A percentile compares a stretch with the other conserved stretches of the same genome.
Conservation (phyloP, 2,888 invertebrate species). For the Drosophila siamana region DNA sequence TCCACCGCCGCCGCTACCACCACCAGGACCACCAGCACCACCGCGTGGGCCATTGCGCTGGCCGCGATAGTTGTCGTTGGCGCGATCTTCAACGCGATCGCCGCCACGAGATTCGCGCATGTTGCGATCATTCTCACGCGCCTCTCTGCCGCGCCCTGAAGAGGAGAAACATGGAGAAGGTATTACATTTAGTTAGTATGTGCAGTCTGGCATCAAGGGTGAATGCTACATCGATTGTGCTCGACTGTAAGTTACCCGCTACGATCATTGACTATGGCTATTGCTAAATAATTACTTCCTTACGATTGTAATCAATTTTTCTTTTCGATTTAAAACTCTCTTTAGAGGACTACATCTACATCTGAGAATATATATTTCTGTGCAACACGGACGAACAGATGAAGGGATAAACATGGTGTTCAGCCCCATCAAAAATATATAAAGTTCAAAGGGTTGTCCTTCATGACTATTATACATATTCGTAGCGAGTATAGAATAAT, state of each 20-base stretch:
- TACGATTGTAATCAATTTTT: too few species aligned
- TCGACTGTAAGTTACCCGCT: too few species aligned
- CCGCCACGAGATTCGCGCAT: constrained; percentile 83
- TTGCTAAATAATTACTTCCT: too few species aligned
- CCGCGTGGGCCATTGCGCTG: constrained; percentile 67
- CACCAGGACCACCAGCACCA: constrained; percentile 63
- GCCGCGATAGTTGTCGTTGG: constrained; percentile 74
- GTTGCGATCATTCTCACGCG: constrained; percentile 88
- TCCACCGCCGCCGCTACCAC: constrained; percentile 53
- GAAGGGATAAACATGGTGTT: too few species aligned
- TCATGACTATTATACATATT: neutral
- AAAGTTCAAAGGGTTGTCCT: neutral
- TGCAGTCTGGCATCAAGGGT: neutral
- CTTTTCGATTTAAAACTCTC: too few species aligned
- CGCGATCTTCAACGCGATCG: constrained; percentile 81
- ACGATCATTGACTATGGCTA: too few species aligned
- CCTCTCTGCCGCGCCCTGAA: constrained; percentile 87
- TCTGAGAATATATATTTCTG: too few species aligned
- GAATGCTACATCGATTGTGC: too few species aligned
- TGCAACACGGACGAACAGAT: too few species aligned
- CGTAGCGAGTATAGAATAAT: neutral
- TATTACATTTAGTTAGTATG: neutral
- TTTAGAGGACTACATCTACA: too few species aligned
- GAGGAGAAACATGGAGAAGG: neutral
- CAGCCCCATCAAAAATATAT: too few species aligned